Conservation (phyloP, 2,113 vertebrate species). For the Myocastor coypus region DNA sequence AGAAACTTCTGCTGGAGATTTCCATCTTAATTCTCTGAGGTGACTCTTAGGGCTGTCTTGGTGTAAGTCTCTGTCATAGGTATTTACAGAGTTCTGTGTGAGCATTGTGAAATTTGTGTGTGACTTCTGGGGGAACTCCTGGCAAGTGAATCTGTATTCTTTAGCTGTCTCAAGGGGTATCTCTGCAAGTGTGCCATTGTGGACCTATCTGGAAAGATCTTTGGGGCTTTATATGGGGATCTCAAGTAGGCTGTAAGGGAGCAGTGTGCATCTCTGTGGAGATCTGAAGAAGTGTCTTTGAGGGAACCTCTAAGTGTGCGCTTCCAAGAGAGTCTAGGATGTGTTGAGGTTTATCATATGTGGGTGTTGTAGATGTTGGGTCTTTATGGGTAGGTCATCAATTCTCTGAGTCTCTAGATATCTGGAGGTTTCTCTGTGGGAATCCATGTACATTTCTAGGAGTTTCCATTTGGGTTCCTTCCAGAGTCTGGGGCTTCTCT, state of each 20-base stretch:
- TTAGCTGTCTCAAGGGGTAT: neutral
- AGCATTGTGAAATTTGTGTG: neutral
- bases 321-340: neutral
- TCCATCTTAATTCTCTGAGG: neutral
- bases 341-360: neutral
- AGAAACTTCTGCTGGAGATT: neutral
- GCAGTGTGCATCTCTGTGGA: no score
- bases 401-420: neutral
- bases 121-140: neutral
- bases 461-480: neutral
- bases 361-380: neutral
- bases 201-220: no score
- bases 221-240: no score
- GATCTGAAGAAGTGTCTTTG: neutral
- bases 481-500: neutral
- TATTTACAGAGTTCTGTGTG: neutral
- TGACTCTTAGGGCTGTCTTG: neutral
- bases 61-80: neutral
- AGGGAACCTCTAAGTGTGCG: neutral
- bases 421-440: neutral
- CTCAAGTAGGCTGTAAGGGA: no score
- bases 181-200: no score
- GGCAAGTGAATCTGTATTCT: neutral
- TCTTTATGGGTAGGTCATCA: neutral
- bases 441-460: neutral